These are phyloP conservation scores for Macrobrachium nipponense DNA, from an alignment of 1,140 invertebrate genomes.

Conservation along the genomic window DNA sequence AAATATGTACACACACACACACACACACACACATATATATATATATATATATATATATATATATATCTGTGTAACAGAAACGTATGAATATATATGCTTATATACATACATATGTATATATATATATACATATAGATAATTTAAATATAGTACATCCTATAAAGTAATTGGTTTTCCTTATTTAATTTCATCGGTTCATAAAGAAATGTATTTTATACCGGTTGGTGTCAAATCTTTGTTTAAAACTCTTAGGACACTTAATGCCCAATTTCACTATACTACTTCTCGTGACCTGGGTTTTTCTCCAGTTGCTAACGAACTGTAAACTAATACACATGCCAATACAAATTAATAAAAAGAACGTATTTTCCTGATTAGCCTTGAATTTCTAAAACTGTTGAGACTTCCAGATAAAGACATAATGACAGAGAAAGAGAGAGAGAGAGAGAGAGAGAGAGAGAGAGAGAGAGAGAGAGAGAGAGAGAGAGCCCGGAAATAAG, in stretches of 20 bases:
- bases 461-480: background rate
- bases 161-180: background rate
- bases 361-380: too few species aligned
- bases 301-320: too few species aligned
- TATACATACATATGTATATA: background rate
- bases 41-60: background rate
- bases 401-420: background rate
- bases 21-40: background rate
- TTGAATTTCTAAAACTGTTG: too few species aligned
- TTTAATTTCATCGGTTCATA: too few species aligned
- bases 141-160: background rate
- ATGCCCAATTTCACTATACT: too few species aligned
- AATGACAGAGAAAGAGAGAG: background rate
- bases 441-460: too few species aligned
- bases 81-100: background rate
- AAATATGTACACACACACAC: background rate
- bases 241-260: too few species aligned
- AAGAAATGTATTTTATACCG: too few species aligned
- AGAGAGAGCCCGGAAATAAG: background rate
- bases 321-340: too few species aligned
- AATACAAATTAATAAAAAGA: background rate
- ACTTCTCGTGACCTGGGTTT: too few species aligned
- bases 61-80: background rate
- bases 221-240: too few species aligned
- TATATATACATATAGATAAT: slow-evolving; percentile 10